Evolutionary conservation across 2,113 vertebrate species (phyloP).

Genomic region (Poeciliopsis occidentalis): DNA sequence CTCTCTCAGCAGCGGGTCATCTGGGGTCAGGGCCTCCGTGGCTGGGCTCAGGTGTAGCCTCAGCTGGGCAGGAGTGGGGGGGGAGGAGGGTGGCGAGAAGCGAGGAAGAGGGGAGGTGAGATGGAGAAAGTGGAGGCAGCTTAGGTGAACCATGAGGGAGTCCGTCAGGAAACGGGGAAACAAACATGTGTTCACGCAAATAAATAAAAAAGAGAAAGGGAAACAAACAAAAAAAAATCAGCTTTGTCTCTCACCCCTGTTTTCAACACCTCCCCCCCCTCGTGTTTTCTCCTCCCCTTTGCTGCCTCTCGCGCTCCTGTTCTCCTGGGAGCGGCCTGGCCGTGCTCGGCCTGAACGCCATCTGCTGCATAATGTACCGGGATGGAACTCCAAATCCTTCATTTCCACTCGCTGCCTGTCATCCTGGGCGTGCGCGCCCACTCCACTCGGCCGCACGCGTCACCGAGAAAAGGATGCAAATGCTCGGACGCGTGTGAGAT

Average conservation of each 20-base stretch:
- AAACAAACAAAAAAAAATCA: slow-evolving; percentile 47
- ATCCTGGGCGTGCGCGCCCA: slow-evolving; percentile 62
- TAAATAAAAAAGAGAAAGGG: slow-evolving; percentile 33
- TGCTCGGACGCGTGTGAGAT: slow-evolving; percentile 63
- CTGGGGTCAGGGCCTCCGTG: slow-evolving; percentile 71
- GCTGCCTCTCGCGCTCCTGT: slow-evolving; percentile 66
- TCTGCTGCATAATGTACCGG: slow-evolving; percentile 84
- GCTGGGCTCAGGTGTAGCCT: slow-evolving; percentile 81
- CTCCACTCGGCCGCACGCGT: slow-evolving; percentile 51
- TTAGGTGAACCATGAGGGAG: slow-evolving; percentile 39
- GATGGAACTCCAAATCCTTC: slow-evolving; percentile 83
- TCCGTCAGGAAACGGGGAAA: slow-evolving; percentile 53
- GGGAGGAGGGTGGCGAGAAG: not conserved
- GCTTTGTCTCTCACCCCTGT: slow-evolving; percentile 72
- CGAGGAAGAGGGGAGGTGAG: slow-evolving; percentile 4
- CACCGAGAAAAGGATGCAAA: slow-evolving; percentile 51
- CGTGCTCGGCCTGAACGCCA: slow-evolving; percentile 81
- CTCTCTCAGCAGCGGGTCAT: slow-evolving; percentile 59
- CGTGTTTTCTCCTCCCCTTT: slow-evolving; percentile 67
- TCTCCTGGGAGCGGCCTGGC: slow-evolving; percentile 79
- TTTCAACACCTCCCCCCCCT: slow-evolving; percentile 72
- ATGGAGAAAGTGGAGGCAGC: slow-evolving; percentile 14
- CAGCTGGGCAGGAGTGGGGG: slow-evolving; percentile 64
- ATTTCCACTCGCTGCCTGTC: slow-evolving; percentile 82
- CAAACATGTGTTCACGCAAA: slow-evolving; percentile 59